phyloP scores from a whole-genome alignment of 2,113 vertebrate species.

The Regulus satrapa region DNA sequence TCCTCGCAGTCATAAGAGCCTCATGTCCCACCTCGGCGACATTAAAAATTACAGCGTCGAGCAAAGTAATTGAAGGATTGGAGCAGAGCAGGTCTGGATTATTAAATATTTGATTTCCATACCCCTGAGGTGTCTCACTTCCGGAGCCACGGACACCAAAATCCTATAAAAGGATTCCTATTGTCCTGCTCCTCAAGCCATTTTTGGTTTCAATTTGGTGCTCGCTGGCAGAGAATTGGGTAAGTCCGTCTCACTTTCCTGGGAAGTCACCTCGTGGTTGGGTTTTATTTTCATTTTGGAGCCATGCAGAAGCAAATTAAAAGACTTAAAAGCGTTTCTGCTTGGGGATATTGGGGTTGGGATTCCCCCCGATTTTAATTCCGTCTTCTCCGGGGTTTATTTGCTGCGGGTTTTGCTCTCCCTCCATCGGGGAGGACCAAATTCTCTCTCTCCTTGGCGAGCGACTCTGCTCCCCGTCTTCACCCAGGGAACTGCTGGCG shows the following conservation, averaged over 20 bases:
- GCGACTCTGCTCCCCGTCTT: too few relatives aligned
- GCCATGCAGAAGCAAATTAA: not conserved
- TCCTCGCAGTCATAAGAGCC: not conserved
- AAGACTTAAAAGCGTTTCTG: not conserved
- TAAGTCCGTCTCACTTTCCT: not conserved
- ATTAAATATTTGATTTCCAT: slow-evolving; percentile 32
- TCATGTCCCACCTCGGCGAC: not conserved
- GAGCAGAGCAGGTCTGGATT: not conserved
- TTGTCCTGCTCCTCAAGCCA: not conserved
- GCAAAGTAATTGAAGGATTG: not conserved
- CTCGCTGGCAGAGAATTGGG: not conserved
- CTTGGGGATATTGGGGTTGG: not conserved
- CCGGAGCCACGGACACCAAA: not conserved
- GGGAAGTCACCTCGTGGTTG: not conserved
- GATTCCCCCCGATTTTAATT: not conserved
- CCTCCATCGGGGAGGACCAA: not conserved
- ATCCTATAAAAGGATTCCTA: slow-evolving; percentile 40
- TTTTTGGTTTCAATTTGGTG: not conserved
- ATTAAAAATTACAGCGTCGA: not conserved
- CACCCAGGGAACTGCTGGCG: not conserved
- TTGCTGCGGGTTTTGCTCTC: not conserved
- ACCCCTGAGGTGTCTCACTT: slow-evolving; percentile 52
- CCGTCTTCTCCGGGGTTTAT: not conserved
- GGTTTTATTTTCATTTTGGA: not conserved
- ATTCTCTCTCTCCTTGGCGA: not conserved